A percentile compares a stretch with the other conserved stretches of the same genome.
Conservation (phyloP, 1,140 invertebrate species). For the Papilio dardanus region DNA sequence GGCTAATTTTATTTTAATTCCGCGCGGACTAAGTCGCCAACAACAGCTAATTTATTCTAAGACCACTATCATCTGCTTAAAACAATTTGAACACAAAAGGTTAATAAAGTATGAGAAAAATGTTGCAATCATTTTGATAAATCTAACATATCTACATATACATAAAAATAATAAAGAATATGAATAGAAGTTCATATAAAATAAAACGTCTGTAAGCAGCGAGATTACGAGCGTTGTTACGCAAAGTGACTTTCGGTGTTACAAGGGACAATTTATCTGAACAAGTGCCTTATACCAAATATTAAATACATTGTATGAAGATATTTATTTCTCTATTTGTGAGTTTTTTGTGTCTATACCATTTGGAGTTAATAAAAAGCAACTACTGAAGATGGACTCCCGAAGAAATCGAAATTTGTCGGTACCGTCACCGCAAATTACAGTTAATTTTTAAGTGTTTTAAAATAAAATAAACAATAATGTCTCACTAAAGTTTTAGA, state of each 20-base stretch:
- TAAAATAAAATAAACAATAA: no score
- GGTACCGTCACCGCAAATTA: no score
- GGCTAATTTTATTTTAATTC: no score
- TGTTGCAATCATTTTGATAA: neutral
- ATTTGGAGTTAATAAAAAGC: neutral
- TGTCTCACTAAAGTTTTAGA: no score
- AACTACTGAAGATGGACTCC: no score
- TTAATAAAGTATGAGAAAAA: neutral
- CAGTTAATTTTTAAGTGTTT: no score
- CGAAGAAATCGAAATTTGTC: no score
- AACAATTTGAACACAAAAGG: neutral
- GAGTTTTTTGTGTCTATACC: neutral
- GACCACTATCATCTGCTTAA: no score
- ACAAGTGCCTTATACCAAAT: neutral
- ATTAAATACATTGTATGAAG: neutral
- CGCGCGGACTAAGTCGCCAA: no score
- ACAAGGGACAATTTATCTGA: conserved; percentile 20
- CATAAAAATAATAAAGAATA: conserved; percentile 1
- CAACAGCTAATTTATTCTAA: no score
- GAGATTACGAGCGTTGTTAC: conserved; percentile 19
- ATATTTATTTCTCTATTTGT: neutral
- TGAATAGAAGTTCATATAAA: conserved; percentile 1
- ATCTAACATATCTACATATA: neutral
- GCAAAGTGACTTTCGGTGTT: conserved; percentile 22
- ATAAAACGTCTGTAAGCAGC: conserved; percentile 1